These are phyloP conservation scores for Pithys albifrons DNA, from an alignment of 2,113 vertebrate genomes.

Conservation along the genomic window DNA sequence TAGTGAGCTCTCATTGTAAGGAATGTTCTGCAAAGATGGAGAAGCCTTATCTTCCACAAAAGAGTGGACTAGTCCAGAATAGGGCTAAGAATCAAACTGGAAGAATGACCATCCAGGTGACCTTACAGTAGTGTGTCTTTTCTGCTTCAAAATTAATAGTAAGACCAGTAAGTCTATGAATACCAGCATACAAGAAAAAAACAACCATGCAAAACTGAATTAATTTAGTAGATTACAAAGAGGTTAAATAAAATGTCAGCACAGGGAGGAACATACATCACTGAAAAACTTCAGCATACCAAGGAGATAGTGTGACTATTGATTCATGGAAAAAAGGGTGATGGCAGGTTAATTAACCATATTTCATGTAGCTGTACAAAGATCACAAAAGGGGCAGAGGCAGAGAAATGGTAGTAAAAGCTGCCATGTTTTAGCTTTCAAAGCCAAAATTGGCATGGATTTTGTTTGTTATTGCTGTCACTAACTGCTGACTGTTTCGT, in stretches of 20 bases:
- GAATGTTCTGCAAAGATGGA: background rate
- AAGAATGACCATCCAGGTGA: background rate
- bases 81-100: background rate
- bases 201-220: background rate
- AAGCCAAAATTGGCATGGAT: background rate
- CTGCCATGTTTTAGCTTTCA: background rate
- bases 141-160: background rate
- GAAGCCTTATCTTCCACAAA: background rate
- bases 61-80: background rate
- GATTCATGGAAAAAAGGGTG: constrained; percentile 23
- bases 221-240: background rate
- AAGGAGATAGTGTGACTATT: background rate
- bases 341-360: constrained; percentile 62
- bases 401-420: background rate
- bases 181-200: background rate
- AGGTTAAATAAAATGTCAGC: constrained; percentile 47
- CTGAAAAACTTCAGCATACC: background rate
- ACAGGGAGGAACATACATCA: background rate
- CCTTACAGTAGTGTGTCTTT: background rate
- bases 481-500: background rate
- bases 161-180: background rate
- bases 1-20: background rate
- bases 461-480: background rate
- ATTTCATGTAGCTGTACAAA: constrained; percentile 4
- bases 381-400: constrained; percentile 18